Conservation (phyloP, 1,140 invertebrate genomes). For the Musca vetustissima region DNA sequence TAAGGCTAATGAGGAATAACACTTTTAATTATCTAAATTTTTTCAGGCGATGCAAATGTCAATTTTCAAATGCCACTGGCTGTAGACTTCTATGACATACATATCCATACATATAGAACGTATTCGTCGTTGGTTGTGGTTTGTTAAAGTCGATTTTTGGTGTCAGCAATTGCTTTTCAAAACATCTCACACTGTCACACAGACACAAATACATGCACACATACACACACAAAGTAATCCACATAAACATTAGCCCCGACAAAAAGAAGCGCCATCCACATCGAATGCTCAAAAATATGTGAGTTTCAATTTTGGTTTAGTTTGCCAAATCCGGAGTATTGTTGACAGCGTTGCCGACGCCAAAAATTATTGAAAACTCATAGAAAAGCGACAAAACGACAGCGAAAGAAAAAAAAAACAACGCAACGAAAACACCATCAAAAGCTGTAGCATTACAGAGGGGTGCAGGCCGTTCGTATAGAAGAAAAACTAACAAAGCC, state of each 20-base stretch:
- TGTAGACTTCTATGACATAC: not conserved
- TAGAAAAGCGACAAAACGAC: constrained; percentile 1
- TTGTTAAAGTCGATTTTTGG: constrained; percentile 21
- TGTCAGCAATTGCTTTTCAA: constrained; percentile 23
- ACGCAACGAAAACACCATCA: not conserved
- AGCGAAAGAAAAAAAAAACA: no score
- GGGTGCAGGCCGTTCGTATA: no score
- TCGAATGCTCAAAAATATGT: constrained; percentile 19
- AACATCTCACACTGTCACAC: not conserved
- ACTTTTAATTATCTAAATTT: no score
- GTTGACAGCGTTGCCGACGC: constrained; percentile 21
- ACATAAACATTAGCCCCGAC: not conserved
- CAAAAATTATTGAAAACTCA: constrained; percentile 23
- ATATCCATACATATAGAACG: not conserved
- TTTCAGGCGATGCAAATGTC: no score
- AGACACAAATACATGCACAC: no score
- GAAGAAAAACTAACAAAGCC: constrained; percentile 18
- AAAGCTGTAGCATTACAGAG: no score
- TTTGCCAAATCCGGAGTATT: constrained; percentile 24
- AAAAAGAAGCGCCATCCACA: not conserved
- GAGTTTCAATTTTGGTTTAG: constrained; percentile 7
- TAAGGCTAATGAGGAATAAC: no score
- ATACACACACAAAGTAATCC: no score
- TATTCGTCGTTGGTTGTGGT: constrained; percentile 15
- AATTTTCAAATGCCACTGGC: not conserved